These are phyloP conservation scores for Equus quagga DNA, from an alignment of 2,113 vertebrate genomes.

Conservation along the genomic window DNA sequence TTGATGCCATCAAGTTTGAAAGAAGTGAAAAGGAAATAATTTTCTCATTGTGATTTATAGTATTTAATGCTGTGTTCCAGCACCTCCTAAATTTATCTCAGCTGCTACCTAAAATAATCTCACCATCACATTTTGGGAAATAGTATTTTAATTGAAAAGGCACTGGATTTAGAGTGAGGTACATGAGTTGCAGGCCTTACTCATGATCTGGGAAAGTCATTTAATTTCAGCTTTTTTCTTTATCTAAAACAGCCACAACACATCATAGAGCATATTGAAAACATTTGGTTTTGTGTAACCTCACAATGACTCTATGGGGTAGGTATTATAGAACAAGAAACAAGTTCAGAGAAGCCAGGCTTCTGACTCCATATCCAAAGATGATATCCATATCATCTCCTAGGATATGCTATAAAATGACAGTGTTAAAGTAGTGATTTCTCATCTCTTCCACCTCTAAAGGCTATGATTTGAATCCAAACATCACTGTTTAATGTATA, in stretches of 20 bases:
- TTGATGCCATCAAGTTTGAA: constrained; percentile 23
- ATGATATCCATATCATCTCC: background rate
- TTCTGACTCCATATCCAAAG: background rate
- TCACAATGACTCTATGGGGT: background rate
- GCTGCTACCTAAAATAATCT: constrained; percentile 56
- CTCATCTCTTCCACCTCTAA: background rate
- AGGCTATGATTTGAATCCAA: constrained; percentile 18
- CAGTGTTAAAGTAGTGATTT: background rate
- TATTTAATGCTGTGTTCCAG: constrained; percentile 16
- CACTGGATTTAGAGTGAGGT: background rate
- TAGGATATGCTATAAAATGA: background rate
- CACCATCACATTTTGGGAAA: constrained; percentile 29
- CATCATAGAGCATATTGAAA: background rate
- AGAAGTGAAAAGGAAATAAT: background rate
- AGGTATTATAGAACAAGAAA: constrained; percentile 17
- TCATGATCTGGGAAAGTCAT: background rate
- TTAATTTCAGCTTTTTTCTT: constrained; percentile 23
- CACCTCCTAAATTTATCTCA: constrained; percentile 38
- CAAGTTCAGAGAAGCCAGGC: background rate
- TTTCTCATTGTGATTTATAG: constrained; percentile 36
- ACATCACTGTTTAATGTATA: background rate
- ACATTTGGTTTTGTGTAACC: background rate
- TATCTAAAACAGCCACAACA: background rate
- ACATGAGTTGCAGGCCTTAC: background rate
- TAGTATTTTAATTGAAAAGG: constrained; percentile 35